phyloP scores from a whole-genome alignment of 2,797 vertebrate genomes.

The Sebastes nivosus region DNA sequence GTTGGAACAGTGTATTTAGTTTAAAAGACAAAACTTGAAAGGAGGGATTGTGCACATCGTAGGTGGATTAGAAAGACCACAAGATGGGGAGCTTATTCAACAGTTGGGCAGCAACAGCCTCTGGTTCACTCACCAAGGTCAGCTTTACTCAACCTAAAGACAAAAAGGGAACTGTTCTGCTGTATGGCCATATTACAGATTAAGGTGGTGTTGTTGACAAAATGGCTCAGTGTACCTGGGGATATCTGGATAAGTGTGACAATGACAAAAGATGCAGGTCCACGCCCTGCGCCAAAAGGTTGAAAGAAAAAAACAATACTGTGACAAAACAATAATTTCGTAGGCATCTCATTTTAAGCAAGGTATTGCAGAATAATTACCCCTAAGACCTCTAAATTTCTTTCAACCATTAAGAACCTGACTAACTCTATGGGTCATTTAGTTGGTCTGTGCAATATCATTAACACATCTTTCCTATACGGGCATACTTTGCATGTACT shows the following conservation, averaged over 20 bases:
- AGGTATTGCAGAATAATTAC: neutral
- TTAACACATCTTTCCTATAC: neutral
- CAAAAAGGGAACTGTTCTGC: slow-evolving; percentile 29
- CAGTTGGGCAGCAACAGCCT: slow-evolving; percentile 17
- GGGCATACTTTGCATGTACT: slow-evolving; percentile 13
- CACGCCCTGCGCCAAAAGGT: neutral
- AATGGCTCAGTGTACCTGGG: neutral
- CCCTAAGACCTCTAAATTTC: neutral
- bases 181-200: neutral
- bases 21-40: neutral
- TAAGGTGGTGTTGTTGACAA: neutral
- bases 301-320: neutral
- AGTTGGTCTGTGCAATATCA: neutral
- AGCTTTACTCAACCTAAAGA: slow-evolving; percentile 9
- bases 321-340: neutral
- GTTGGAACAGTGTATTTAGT: neutral
- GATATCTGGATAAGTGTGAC: neutral
- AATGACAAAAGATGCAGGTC: neutral
- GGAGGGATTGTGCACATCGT: neutral
- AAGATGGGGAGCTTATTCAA: slow-evolving; percentile 7
- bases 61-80: slow-evolving; percentile 28
- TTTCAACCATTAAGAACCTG: neutral
- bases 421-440: neutral
- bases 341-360: neutral
- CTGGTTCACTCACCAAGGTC: slow-evolving; percentile 31